Evolutionary conservation across 1,140 invertebrate genomes (phyloP).

Genomic region (Diorhabda carinulata): DNA sequence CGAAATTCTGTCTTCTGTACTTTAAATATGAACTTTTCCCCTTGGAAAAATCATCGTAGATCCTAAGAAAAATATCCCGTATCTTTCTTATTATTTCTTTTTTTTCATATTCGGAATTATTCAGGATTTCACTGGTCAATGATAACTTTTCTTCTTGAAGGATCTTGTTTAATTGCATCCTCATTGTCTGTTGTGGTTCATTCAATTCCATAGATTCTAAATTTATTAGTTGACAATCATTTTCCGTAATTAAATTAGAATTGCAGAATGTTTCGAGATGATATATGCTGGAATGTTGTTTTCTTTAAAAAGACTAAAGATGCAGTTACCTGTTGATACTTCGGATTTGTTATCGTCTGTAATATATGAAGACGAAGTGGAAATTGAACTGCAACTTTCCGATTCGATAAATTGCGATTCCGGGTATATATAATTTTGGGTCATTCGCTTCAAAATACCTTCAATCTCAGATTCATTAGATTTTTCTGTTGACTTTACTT

Average conservation of each 20-base stretch:
- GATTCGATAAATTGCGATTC: neutral
- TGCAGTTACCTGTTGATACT: neutral
- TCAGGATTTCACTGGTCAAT: neutral
- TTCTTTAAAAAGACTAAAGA: no score
- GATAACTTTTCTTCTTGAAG: constrained; percentile 4
- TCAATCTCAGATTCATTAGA: constrained; percentile 5
- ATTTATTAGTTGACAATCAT: no score
- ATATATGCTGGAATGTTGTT: no score
- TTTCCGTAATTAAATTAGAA: no score
- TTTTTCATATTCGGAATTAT: constrained; percentile 4
- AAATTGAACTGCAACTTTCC: constrained; percentile 11
- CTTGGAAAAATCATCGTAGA: constrained; percentile 9
- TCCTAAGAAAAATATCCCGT: constrained; percentile 8
- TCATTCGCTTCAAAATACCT: constrained; percentile 2
- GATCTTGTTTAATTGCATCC: constrained; percentile 12
- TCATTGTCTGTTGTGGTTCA: constrained; percentile 6
- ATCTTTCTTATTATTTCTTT: constrained; percentile 12
- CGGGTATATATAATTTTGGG: neutral
- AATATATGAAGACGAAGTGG: constrained; percentile 14
- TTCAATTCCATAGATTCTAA: constrained; percentile 9
- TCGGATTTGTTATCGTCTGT: constrained; percentile 6
- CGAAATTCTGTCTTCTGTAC: constrained; percentile 12
- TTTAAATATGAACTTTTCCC: constrained; percentile 2
- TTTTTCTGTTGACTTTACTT: neutral
- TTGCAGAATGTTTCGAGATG: no score